These are phyloP conservation scores for Heterotilapia buettikoferi DNA, from an alignment of 2,113 vertebrate species.

Conservation along the genomic window DNA sequence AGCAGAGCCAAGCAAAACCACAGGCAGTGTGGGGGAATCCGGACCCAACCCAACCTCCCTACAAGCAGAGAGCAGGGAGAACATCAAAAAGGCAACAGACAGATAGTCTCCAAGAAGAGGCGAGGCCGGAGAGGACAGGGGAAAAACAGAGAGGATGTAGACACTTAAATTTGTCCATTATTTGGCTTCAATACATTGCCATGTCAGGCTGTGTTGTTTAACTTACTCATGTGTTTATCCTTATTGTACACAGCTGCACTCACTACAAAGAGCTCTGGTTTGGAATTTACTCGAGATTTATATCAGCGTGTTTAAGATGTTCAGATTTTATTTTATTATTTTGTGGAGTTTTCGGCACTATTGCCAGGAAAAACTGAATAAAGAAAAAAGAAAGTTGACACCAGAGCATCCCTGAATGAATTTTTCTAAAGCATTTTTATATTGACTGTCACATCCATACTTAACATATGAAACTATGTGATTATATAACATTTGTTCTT, in stretches of 20 bases:
- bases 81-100: conserved; percentile 63
- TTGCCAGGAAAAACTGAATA: background rate
- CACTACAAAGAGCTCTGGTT: background rate
- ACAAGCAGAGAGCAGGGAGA: conserved; percentile 51
- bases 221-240: background rate
- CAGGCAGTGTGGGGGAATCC: conserved; percentile 63
- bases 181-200: conserved; percentile 7
- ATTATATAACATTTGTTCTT: background rate
- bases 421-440: background rate
- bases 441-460: background rate
- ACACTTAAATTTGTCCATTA: conserved; percentile 23
- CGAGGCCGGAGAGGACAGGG: conserved; percentile 19
- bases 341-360: background rate
- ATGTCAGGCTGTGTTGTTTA: conserved; percentile 2
- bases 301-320: background rate
- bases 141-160: conserved; percentile 12
- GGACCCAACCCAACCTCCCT: conserved; percentile 66
- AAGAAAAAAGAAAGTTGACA: background rate
- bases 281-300: background rate
- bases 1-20: conserved; percentile 63
- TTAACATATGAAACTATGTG: background rate
- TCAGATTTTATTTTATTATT: background rate
- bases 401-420: background rate
- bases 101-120: conserved; percentile 55
- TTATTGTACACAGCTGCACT: background rate